Evolutionary conservation across 2,888 invertebrate species (phyloP), one percentile per base, ranked within the genome.

Genomic region (Aromia moschata): DNA sequence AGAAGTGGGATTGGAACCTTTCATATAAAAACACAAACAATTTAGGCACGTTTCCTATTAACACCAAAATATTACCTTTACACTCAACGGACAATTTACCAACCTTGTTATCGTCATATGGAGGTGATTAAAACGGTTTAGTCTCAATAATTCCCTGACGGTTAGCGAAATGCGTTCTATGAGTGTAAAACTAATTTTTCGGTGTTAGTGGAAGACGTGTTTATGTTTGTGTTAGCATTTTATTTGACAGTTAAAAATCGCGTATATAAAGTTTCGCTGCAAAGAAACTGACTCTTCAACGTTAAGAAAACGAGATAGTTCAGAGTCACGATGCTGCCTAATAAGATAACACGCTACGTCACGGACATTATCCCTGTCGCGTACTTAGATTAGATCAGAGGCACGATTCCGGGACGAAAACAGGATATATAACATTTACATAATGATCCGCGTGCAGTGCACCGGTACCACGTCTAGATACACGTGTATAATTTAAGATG

Each of bases 341-440:
- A 14, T 43, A 43, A 12, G 2, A 12, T n/a, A 43, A 43, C 5
- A 12, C 12, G 14, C 12, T 43, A 43, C 25, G 25, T 20, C 40
- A 18, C 7, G 12, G 25, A 18, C 14, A 20, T 43, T 20, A 25
- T 4, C 43, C 43, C 16, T 43, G 20, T 43, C 43, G 16, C 25
- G 43, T 18, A 12, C 9, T 11, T 11, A 43, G 12, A 2, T n/a
- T 7, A 43, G 12, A 2, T n/a, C 2, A 33, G 12, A 25, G 11
- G 53, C 44, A 20, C 43, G 30, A 43, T 20, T 43, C 25, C 20
- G 30, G 43, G 37, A 38, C 15, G 38, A 52, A 43, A 57, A 57
- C 57, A 44, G 57, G 57, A 57, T 57, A 44, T 51, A 52, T 37
- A 57, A 57, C 56, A 57, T 57, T 57, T 57, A 44, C 57, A 43